A percentile compares a stretch with the other conserved stretches of the same genome.
These are phyloP conservation scores for Phyllotreta cruciferae DNA, from an alignment of 2,888 invertebrate species.

Conservation along the genomic window DNA sequence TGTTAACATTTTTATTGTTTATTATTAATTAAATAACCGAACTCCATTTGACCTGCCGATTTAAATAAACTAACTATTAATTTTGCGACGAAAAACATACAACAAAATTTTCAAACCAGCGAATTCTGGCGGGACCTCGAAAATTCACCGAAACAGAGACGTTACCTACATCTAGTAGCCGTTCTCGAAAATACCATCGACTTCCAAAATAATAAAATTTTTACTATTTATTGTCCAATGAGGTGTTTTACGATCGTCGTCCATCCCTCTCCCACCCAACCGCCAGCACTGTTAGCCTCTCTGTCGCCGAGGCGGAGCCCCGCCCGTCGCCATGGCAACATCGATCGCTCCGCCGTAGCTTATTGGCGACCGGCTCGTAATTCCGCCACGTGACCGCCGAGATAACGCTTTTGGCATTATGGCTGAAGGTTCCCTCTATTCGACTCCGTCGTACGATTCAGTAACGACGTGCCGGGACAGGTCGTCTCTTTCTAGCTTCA, in stretches of 20 bases:
- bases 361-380: slow-evolving; percentile 54
- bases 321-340: slow-evolving; percentile 59
- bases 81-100: neutral
- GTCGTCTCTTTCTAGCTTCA: slow-evolving; percentile 31
- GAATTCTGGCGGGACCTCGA: slow-evolving; percentile 20
- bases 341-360: slow-evolving; percentile 48
- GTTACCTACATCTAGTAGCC: slow-evolving; percentile 61
- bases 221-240: slow-evolving; percentile 62
- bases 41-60: too few species aligned
- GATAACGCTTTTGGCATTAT: slow-evolving; percentile 55
- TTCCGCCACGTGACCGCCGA: slow-evolving; percentile 54
- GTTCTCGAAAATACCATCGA: slow-evolving; percentile 59
- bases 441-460: slow-evolving; percentile 43
- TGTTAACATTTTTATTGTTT: too few species aligned
- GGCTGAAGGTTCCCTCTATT: slow-evolving; percentile 48
- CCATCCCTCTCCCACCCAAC: slow-evolving; percentile 47
- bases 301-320: slow-evolving; percentile 49
- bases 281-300: slow-evolving; percentile 40
- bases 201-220: slow-evolving; percentile 59
- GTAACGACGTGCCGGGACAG: slow-evolving; percentile 41
- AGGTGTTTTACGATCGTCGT: slow-evolving; percentile 52
- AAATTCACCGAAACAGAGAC: slow-evolving; percentile 48
- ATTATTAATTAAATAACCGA: neutral
- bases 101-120: slow-evolving; percentile 1
- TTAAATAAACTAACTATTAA: neutral